phyloP scores from a whole-genome alignment of 2,113 vertebrate genomes.

The Gymnocephalus cernua region DNA sequence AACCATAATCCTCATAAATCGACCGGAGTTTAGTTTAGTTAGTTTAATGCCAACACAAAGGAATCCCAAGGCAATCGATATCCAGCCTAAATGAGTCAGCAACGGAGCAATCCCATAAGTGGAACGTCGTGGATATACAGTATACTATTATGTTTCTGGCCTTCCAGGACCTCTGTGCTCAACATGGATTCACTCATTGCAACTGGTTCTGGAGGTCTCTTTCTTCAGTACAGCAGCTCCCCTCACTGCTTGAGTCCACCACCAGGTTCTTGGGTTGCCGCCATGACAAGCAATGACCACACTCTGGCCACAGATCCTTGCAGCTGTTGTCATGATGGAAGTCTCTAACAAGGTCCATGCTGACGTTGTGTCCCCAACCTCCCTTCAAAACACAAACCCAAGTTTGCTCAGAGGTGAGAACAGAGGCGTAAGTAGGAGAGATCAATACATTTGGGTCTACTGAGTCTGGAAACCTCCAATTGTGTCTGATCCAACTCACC shows the following conservation, averaged over 20 bases:
- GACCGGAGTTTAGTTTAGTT: too few relatives aligned
- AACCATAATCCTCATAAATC: too few relatives aligned
- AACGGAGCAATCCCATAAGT: too few relatives aligned
- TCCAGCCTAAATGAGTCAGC: too few relatives aligned
- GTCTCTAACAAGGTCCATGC: constrained; percentile 25
- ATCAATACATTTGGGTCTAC: constrained; percentile 22
- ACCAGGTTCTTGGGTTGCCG: background rate
- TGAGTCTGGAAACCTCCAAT: background rate
- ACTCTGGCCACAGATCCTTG: constrained; percentile 16
- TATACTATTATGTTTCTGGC: background rate
- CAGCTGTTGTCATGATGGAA: constrained; percentile 52
- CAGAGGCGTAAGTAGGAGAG: background rate
- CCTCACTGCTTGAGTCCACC: background rate
- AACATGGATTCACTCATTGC: background rate
- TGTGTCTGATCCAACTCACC: constrained; percentile 12
- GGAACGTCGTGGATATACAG: too few relatives aligned
- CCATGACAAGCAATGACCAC: constrained; percentile 29
- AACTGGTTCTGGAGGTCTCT: background rate
- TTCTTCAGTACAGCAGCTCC: constrained; percentile 1
- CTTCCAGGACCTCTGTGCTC: background rate
- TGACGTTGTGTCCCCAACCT: constrained; percentile 38
- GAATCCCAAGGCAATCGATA: too few relatives aligned
- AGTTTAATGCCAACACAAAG: too few relatives aligned
- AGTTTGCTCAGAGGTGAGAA: constrained; percentile 27
- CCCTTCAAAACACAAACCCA: constrained; percentile 9